phyloP scores from a whole-genome alignment of 1,140 invertebrate species.

The Cydia strobilella region DNA sequence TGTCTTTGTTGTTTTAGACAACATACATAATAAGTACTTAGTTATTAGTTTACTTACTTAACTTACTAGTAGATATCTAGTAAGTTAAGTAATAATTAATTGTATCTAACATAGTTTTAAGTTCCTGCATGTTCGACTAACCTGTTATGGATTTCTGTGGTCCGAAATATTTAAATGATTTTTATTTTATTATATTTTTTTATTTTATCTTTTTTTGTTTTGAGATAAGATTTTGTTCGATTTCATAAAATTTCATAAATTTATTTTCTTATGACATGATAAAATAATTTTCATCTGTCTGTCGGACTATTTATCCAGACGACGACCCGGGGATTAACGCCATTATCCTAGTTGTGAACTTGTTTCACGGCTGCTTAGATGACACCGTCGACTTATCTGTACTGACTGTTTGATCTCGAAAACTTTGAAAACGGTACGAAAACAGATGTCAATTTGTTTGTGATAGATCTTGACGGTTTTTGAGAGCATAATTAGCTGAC shows the following conservation, averaged over 20 bases:
- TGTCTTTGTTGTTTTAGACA: too few relatives aligned
- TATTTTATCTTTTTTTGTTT: too few relatives aligned
- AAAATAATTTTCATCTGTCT: not conserved
- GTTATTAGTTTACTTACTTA: too few relatives aligned
- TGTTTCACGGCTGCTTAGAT: slow-evolving; percentile 47
- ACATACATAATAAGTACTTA: too few relatives aligned
- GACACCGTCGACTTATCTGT: slow-evolving; percentile 46
- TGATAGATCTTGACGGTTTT: not conserved
- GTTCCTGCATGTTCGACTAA: too few relatives aligned
- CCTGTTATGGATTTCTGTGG: too few relatives aligned
- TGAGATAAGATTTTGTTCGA: too few relatives aligned
- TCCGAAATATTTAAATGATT: too few relatives aligned
- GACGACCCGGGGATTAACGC: slow-evolving; percentile 52
- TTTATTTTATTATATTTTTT: too few relatives aligned
- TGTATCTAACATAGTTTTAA: too few relatives aligned
- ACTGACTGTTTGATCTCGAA: slow-evolving; percentile 32
- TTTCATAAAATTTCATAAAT: not conserved
- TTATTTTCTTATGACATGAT: slow-evolving; percentile 31
- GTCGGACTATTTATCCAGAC: slow-evolving; percentile 39
- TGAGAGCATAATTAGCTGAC: not conserved
- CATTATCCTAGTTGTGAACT: slow-evolving; percentile 52
- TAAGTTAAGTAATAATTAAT: too few relatives aligned
- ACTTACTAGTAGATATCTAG: too few relatives aligned
- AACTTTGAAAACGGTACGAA: slow-evolving; percentile 18
- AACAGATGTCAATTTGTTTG: slow-evolving; percentile 21